Percentiles rank a stretch among this genome's conserved stretches.
These are phyloP conservation scores for Pocillopora damicornis DNA, from an alignment of 64 coral and sea anemone genomes.

Conservation along the genomic window DNA sequence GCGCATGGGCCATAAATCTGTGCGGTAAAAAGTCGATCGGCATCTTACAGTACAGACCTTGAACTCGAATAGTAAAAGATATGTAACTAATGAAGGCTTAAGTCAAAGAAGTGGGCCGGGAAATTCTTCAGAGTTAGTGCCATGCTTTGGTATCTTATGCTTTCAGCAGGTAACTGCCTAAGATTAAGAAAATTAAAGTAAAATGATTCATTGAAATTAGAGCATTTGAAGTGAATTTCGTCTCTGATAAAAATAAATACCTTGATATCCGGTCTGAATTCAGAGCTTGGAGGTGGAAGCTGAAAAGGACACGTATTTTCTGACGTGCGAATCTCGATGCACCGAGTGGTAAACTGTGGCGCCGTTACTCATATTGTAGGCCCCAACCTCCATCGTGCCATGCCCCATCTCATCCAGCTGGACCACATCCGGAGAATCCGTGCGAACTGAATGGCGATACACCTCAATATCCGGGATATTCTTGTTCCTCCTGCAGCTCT, in stretches of 20 bases:
- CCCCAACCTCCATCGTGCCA: conserved; percentile 51
- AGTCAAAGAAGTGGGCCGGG: no score
- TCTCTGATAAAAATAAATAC: background rate
- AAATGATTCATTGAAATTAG: no score
- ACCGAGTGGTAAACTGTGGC: conserved; percentile 78
- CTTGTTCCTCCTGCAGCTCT: conserved; percentile 60
- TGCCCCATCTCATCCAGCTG: conserved; percentile 69
- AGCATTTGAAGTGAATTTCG: no score
- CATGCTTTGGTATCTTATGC: no score
- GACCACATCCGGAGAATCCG: conserved; percentile 86
- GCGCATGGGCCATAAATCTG: no score
- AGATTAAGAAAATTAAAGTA: no score
- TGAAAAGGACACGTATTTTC: conserved; percentile 89
- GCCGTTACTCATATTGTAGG: conserved; percentile 79
- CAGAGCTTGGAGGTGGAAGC: conserved; percentile 79
- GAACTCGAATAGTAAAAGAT: no score
- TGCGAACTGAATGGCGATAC: conserved; percentile 77
- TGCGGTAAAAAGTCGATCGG: no score
- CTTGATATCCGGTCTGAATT: background rate
- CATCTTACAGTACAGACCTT: no score
- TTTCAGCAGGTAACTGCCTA: no score
- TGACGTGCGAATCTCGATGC: conserved; percentile 48
- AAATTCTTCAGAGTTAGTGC: no score
- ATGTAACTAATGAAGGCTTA: no score
- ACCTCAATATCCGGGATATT: conserved; percentile 93